Conservation (phyloP, 92 coral and sea anemone genomes). For the Phenganax subtilis region DNA sequence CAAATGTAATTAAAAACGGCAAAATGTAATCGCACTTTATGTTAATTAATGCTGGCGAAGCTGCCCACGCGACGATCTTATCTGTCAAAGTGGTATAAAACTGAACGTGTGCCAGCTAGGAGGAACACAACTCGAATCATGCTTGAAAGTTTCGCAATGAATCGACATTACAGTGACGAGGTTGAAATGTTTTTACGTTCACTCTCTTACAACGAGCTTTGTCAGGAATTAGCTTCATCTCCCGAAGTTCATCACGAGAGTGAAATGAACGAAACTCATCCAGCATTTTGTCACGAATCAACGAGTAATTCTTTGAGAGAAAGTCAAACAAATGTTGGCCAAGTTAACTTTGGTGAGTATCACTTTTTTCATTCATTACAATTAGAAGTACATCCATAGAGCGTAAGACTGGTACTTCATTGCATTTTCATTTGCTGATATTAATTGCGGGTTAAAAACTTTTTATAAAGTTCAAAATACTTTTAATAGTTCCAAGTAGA, state of each 20-base stretch:
- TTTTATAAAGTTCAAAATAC: no score
- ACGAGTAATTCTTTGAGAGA: neutral
- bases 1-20: conserved; percentile 20
- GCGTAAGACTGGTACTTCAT: no score
- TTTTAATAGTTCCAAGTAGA: no score
- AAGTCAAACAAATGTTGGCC: neutral
- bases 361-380: neutral
- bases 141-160: conserved; percentile 34
- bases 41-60: conserved; percentile 19
- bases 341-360: neutral
- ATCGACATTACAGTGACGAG: conserved; percentile 14
- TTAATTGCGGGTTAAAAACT: no score
- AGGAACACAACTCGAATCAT: conserved; percentile 10
- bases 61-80: conserved; percentile 41
- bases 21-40: conserved; percentile 26
- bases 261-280: neutral
- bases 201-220: conserved; percentile 18
- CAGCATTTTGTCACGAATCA: neutral
- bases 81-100: conserved; percentile 38
- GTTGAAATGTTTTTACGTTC: conserved; percentile 10
- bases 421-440: no score
- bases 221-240: conserved; percentile 12
- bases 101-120: conserved; percentile 15
- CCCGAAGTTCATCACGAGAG: neutral
- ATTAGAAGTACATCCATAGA: no score